Base-by-base conservation (phyloP, 2,888 invertebrate genomes). In the Drosophila cyrtoloma region DNA sequence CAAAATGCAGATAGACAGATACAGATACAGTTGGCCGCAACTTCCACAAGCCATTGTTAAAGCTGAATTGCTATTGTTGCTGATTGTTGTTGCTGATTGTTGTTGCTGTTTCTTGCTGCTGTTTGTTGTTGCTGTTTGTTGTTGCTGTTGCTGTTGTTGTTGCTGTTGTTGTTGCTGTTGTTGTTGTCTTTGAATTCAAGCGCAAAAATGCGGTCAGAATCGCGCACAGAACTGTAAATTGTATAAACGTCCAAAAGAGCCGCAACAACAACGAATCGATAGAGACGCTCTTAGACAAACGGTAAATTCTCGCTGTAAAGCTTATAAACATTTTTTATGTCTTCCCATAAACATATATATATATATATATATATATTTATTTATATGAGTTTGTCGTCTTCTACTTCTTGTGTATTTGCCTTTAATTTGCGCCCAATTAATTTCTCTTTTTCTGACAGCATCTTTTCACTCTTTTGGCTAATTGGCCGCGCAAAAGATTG, bases 141-240 rank as follows among this genome's bases (percentile, higher is more conserved):
- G 35, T 53, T 26, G 2, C 26, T 26, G 26, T 26, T 26, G 26
- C n/a, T n/a, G n/a, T 66, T 59, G 39, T 55, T 73, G 35, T 53
- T 28, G 4, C 28, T 28, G 28, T 28, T 28, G 28, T 2, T 26
- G 2, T 47, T 62, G 50, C 30, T 47, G 44, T n/a, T 65, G 58
- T 42, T 59, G 39, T 55, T 73, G 35, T 53, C 58, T 55, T 71
- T 71, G 59, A 73, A 88, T 78, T 84, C 72, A 74, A 76, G 74
- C 84, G 79, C 75, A 89, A 71, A 89, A 86, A 90, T 90, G 90
- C 90, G 86, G 90, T 90, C 90, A 90, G 84, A 90, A 75, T 86
- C 77, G 73, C 69, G 70, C 68, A 75, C 73, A 87, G 79, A 85
- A 87, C 84, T 87, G 84, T 85, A 85, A 89, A 85, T 84, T 78